Evolutionary conservation across 1,140 invertebrate species (phyloP), one percentile per base, ranked within the genome.

Genomic region (Eueides isabella): DNA sequence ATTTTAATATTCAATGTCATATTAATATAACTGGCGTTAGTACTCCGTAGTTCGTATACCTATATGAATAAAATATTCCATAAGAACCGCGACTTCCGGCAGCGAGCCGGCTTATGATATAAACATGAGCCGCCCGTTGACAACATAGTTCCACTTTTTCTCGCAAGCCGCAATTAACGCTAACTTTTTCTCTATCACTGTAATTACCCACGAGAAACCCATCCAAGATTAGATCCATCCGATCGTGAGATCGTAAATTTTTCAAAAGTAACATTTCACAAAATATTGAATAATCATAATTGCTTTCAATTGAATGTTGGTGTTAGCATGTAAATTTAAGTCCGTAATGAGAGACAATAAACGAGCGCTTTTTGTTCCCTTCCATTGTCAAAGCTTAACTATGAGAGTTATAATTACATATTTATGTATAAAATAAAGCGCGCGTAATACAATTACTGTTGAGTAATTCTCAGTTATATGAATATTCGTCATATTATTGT

Each of bases 261-360:
- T 75, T 76, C 79, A 77, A 55, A 55, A 3, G 82, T 82, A 74
- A 84, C 85, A 78, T 86, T 84, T 86, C 83, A 83, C 80, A 85
- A 88, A 90, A 85, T 89, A 88, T 89, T 86, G 85, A 87, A 89
- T 83, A 84, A 86, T 84, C 84, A 85, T 86, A 87, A 85, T 83
- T 78, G 79, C 71, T 75, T 72, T 72, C 33, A 75, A 84, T 84
- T 82, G 80, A 82, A 81, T 83, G 74, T 79, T 77, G 70, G 78
- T 80, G 81, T 88, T 84, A 83, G 78, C 76, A 80, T 77, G 82
- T 80, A 66, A 76, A 80, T 84, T 86, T 83, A 78, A 87, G 75
- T 75, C 75, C 67, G 74, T 81, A 86, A 86, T 83, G 76, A 82
- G 80, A 89, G 80, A 90, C 87, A 91, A 90, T 87, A 85, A 83